Conservation (phyloP, 2,888 invertebrate species). For the Sminthurides aquaticus region DNA sequence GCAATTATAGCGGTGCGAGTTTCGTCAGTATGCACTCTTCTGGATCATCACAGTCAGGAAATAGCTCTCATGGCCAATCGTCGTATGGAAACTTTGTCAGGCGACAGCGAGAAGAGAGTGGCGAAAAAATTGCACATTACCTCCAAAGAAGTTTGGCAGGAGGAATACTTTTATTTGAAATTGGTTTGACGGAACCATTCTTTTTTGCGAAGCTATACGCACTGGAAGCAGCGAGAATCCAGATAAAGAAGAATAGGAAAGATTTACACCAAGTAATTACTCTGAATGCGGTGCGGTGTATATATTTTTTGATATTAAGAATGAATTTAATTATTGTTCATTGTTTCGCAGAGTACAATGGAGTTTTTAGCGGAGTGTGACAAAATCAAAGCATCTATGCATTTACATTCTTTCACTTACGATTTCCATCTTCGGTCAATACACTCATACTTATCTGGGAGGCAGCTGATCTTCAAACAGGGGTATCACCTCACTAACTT, state of each 20-base stretch:
- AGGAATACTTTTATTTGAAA: slow-evolving; percentile 62
- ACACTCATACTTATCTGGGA: slow-evolving; percentile 58
- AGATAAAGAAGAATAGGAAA: slow-evolving; percentile 48
- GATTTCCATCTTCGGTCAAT: slow-evolving; percentile 66
- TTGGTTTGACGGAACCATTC: slow-evolving; percentile 62
- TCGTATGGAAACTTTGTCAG: slow-evolving; percentile 15
- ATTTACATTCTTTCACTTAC: slow-evolving; percentile 68
- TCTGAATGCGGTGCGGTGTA: not conserved
- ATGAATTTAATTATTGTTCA: not conserved
- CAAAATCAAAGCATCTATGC: slow-evolving; percentile 62
- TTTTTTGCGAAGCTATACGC: slow-evolving; percentile 62
- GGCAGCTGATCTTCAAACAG: slow-evolving; percentile 51
- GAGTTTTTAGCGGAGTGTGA: slow-evolving; percentile 62
- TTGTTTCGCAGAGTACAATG: slow-evolving; percentile 51
- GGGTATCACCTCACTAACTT: slow-evolving; percentile 66
- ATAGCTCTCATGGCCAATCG: slow-evolving; percentile 13
- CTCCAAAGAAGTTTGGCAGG: slow-evolving; percentile 47
- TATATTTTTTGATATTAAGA: not conserved
- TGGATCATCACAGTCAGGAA: slow-evolving; percentile 27
- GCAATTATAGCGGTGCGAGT: slow-evolving; percentile 26
- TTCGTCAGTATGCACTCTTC: slow-evolving; percentile 25
- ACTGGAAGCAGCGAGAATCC: slow-evolving; percentile 58
- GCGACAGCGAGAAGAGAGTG: slow-evolving; percentile 21
- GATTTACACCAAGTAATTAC: slow-evolving; percentile 19
- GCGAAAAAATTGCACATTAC: slow-evolving; percentile 26